These are phyloP conservation scores for Regulus satrapa DNA, from an alignment of 2,113 vertebrate species.

Conservation along the genomic window DNA sequence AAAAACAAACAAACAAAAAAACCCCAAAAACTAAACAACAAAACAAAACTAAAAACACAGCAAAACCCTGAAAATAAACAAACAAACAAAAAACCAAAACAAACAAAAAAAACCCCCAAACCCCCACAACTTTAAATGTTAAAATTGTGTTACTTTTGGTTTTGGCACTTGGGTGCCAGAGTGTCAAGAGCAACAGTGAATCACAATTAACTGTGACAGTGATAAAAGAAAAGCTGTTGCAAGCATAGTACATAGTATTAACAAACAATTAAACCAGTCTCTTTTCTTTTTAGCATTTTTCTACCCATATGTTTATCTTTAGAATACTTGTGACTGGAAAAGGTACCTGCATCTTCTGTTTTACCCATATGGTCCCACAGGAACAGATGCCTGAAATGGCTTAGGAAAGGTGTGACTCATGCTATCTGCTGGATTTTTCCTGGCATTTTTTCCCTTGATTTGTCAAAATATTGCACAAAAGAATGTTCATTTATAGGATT, in stretches of 20 bases:
- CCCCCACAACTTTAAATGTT: neutral
- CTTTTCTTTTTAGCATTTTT: neutral
- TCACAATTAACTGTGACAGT: neutral
- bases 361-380: constrained; percentile 47
- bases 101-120: no score
- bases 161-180: neutral
- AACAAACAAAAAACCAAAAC: no score
- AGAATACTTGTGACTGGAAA: constrained; percentile 23
- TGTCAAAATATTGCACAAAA: constrained; percentile 73
- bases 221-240: neutral
- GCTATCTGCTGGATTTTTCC: constrained; percentile 65
- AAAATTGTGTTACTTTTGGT: neutral
- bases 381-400: constrained; percentile 62
- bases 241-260: neutral
- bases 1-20: neutral
- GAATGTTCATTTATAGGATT: constrained; percentile 63
- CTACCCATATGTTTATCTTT: neutral
- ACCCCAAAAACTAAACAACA: neutral
- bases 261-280: neutral
- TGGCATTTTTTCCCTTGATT: constrained; percentile 61
- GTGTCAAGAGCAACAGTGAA: neutral
- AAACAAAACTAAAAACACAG: neutral
- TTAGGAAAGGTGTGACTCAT: constrained; percentile 68
- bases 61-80: neutral
- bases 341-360: constrained; percentile 51